Percentiles rank a stretch among this genome's conserved stretches.
Conservation (phyloP, 2,113 vertebrate species). For the Pomatostomus ruficeps region DNA sequence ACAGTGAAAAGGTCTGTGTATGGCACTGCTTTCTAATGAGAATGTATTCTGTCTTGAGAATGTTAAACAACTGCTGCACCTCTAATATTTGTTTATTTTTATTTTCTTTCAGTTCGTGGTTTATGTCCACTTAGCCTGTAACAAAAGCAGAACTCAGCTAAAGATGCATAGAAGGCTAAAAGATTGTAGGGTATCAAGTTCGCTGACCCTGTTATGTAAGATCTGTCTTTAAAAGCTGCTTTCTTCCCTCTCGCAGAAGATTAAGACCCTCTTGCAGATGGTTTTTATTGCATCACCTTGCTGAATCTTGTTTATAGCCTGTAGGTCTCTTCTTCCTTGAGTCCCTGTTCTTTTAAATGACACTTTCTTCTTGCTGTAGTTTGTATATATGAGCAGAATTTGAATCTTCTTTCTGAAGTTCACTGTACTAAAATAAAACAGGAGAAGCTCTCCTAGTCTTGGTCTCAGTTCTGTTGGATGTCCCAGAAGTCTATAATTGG, state of each 20-base stretch:
- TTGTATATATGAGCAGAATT: not conserved
- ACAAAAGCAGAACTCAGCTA: not conserved
- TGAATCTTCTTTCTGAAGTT: not conserved
- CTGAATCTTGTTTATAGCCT: not conserved
- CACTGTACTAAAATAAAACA: not conserved
- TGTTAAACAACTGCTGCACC: not conserved
- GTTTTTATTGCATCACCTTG: not conserved
- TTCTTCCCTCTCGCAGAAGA: not conserved
- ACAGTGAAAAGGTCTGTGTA: not conserved
- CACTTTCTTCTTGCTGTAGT: not conserved
- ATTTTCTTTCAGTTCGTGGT: not conserved
- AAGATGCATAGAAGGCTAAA: not conserved
- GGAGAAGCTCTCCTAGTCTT: not conserved
- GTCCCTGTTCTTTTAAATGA: not conserved
- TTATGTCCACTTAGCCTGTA: not conserved
- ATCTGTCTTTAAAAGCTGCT: not conserved
- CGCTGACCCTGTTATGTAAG: not conserved
- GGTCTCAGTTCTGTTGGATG: not conserved
- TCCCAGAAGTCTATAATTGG: not conserved
- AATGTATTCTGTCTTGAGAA: not conserved
- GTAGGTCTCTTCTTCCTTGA: not conserved
- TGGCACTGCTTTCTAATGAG: not conserved
- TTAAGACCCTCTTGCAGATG: not conserved
- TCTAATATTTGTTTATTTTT: not conserved
- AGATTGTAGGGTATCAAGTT: not conserved